Evolutionary conservation across 2,797 vertebrate genomes (phyloP), one percentile per base, ranked within the genome.

Genomic region (Phoeniculus purpureus): DNA sequence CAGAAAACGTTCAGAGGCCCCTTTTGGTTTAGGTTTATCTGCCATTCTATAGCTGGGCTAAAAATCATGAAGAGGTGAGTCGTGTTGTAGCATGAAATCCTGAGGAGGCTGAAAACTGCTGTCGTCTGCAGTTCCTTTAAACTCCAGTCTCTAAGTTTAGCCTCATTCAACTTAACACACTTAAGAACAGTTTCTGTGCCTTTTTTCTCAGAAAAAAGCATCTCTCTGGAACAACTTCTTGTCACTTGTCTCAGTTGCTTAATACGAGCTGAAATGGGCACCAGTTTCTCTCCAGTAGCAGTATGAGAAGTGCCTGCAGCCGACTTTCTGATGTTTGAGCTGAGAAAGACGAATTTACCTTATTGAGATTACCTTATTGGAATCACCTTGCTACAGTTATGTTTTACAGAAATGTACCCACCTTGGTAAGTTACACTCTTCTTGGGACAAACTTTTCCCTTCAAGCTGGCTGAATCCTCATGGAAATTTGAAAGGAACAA

Each of bases 401-500:
- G 9, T 32, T 50, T 40, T 61, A 18, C 37, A 55, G 26, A 21
- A 52, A 47, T 18, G 5, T 21, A 15, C 4, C 52, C 19, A 5
- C 13, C 4, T 51, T 37, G 4, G 21, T 48, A 32, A 84, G n/a
- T 59, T 91, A 27, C 19, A 45, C 70, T 59, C 89, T 47, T 48
- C 17, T 31, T 21, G 7, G 31, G 45, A 52, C 17, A 62, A 32
- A 5, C 62, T 34, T 76, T 37, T 65, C 61, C 40, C 31, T 91
- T 88, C 80, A 80, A 59, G 26, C 2, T 87, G 34, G 34, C 56
- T 70, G 43, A 15, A 55, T 70, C 56, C 82, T 56, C 45, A 27
- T 43, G 12, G 81, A 90, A 91, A 76, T 31, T 55, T 93, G 71
- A 90, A 89, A 68, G 48, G 22, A 92, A 77, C 56, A 92, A 81